These are phyloP conservation scores for Poeciliopsis presidionis DNA, from an alignment of 2,797 vertebrate genomes.

Conservation along the genomic window DNA sequence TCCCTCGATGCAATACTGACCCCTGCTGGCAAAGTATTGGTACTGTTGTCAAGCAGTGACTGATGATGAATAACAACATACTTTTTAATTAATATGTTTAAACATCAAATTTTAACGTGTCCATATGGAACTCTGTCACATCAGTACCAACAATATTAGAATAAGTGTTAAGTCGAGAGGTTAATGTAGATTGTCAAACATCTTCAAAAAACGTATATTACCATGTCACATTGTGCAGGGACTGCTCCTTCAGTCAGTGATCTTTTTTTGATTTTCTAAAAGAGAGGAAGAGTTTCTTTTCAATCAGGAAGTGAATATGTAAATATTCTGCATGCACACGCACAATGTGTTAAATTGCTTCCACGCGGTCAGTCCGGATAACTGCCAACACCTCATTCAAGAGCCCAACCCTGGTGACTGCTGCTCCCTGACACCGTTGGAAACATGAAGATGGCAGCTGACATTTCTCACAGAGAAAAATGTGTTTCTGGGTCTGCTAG, in stretches of 20 bases:
- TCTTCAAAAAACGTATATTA: neutral
- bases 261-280: neutral
- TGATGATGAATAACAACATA: neutral
- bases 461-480: neutral
- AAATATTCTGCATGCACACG: neutral
- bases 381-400: neutral
- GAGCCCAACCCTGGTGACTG: neutral
- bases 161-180: too few relatives aligned
- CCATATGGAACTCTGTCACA: too few relatives aligned
- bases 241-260: neutral
- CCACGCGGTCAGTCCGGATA: neutral
- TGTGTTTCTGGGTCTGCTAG: neutral
- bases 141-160: too few relatives aligned
- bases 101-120: too few relatives aligned
- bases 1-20: neutral
- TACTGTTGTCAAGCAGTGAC: neutral
- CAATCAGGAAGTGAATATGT: neutral
- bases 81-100: too few relatives aligned
- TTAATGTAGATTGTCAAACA: too few relatives aligned
- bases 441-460: neutral
- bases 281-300: neutral
- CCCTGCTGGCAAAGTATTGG: neutral
- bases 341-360: neutral
- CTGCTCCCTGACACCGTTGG: neutral
- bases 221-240: neutral